Conservation (phyloP, 2,797 vertebrate genomes). For the Rhinoraja longicauda region DNA sequence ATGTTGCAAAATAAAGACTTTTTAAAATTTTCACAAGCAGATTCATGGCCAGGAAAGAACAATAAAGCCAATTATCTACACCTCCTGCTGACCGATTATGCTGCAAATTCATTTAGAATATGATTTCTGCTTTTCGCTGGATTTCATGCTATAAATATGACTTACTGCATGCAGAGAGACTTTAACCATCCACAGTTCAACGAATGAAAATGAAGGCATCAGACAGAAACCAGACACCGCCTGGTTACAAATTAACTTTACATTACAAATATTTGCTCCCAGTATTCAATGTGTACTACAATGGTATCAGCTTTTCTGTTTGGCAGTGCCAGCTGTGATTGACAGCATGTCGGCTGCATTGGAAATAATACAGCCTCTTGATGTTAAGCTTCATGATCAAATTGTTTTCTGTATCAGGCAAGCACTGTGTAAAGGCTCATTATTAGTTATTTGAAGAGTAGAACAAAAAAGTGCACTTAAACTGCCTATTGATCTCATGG, state of each 20-base stretch:
- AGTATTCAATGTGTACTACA: background rate
- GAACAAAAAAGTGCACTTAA: background rate
- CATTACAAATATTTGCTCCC: background rate
- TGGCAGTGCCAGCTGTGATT: background rate
- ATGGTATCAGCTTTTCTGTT: background rate
- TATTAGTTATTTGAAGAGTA: background rate
- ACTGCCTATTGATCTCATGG: background rate
- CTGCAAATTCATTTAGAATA: background rate
- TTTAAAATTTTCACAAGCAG: background rate
- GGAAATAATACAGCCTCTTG: background rate
- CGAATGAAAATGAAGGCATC: background rate
- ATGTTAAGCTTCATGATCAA: background rate
- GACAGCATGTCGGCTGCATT: background rate
- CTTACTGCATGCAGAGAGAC: background rate
- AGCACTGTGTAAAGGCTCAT: background rate
- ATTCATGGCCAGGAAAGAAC: background rate
- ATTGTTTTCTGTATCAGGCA: background rate
- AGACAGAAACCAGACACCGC: background rate
- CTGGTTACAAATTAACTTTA: background rate
- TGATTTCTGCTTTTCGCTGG: background rate
- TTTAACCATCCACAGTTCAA: background rate
- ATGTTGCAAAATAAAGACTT: background rate
- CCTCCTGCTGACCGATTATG: background rate
- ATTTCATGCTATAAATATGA: background rate
- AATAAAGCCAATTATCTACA: conserved; percentile 3